phyloP scores from a whole-genome alignment of 1,140 invertebrate species.

The Ceratoteleas bidentatus region DNA sequence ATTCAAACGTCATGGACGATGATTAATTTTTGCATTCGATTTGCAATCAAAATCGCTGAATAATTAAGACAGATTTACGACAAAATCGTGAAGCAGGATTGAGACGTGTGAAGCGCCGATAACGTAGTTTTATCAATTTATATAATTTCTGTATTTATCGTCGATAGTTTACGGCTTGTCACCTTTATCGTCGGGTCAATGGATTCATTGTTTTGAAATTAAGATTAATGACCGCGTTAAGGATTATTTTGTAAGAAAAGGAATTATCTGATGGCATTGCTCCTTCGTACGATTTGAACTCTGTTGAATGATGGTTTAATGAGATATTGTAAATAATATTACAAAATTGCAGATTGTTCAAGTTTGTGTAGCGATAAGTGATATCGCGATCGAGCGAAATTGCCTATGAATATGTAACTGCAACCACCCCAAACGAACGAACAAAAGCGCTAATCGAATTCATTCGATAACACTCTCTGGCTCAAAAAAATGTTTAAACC shows the following conservation, averaged over 20 bases:
- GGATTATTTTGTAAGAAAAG: constrained; percentile 38
- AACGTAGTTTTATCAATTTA: constrained; percentile 33
- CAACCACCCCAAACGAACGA: not conserved
- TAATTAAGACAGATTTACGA: constrained; percentile 35
- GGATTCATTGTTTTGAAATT: constrained; percentile 45
- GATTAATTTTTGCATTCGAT: constrained; percentile 15
- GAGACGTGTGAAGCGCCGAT: constrained; percentile 12
- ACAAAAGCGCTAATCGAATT: too few species aligned
- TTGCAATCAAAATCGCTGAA: constrained; percentile 20
- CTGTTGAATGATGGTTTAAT: constrained; percentile 18
- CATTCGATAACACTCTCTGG: too few species aligned
- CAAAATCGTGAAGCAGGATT: constrained; percentile 3
- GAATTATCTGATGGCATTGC: constrained; percentile 29
- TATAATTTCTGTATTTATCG: constrained; percentile 38
- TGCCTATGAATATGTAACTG: constrained; percentile 1
- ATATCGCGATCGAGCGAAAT: constrained; percentile 5
- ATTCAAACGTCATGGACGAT: not conserved
- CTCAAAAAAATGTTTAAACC: too few species aligned
- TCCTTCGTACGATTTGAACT: constrained; percentile 14
- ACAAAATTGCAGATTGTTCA: constrained; percentile 14
- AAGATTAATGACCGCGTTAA: constrained; percentile 40
- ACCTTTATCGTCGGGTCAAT: constrained; percentile 47
- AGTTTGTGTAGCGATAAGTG: constrained; percentile 29
- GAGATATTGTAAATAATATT: constrained; percentile 35
- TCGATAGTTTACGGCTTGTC: constrained; percentile 29